phyloP scores from a whole-genome alignment of 2,797 vertebrate genomes.

The Acanthornis magna region DNA sequence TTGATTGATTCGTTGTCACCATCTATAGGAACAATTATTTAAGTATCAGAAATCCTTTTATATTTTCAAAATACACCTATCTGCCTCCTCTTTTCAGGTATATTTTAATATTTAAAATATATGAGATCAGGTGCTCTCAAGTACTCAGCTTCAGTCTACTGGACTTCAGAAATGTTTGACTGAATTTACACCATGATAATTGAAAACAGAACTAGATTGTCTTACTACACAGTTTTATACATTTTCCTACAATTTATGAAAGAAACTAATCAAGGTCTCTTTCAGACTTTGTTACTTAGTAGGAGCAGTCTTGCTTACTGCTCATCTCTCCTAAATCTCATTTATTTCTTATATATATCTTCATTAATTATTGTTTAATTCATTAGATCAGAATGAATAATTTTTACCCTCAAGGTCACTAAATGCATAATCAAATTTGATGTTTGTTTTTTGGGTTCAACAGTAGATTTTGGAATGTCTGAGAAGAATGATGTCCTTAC shows the following conservation, averaged over 20 bases:
- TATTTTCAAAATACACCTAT: background rate
- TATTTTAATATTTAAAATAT: background rate
- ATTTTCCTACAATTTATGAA: background rate
- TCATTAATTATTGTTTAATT: background rate
- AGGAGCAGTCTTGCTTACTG: background rate
- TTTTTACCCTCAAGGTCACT: background rate
- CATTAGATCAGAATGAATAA: background rate
- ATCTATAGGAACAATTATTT: background rate
- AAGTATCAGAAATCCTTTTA: background rate
- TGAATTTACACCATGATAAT: background rate
- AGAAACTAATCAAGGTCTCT: background rate
- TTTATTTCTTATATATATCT: background rate
- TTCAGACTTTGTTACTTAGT: background rate
- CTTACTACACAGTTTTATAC: background rate
- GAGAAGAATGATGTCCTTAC: background rate
- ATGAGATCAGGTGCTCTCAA: background rate
- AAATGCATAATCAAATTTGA: background rate
- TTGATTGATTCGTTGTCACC: background rate
- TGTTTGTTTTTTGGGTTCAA: background rate
- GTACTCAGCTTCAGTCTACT: background rate
- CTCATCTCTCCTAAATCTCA: background rate
- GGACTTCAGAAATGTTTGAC: background rate
- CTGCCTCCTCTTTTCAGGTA: background rate
- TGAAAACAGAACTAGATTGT: background rate
- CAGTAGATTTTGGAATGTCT: background rate